Evolutionary conservation across 2,888 invertebrate species (phyloP).

Genomic region (Caenorhabditis zanzibari): DNA sequence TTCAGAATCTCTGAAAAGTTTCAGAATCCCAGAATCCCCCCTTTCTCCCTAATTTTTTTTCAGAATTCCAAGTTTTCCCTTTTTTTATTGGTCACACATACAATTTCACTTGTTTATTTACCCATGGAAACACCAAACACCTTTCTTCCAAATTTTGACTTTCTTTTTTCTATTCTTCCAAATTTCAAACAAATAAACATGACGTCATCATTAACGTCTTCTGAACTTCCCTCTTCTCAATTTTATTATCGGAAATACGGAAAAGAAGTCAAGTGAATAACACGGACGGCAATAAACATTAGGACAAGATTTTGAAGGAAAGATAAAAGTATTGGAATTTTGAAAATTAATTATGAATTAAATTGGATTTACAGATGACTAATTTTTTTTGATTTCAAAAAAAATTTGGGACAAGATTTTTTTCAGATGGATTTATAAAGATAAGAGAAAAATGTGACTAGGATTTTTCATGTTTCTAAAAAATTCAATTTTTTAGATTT

Average conservation of each 20-base stretch:
- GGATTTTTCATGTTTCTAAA: too few relatives aligned
- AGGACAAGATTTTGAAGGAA: slow-evolving; percentile 3
- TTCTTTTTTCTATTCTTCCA: neutral
- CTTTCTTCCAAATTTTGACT: neutral
- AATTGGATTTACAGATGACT: too few relatives aligned
- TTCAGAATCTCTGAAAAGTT: too few relatives aligned
- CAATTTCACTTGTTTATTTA: neutral
- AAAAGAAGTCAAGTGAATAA: slow-evolving; percentile 9
- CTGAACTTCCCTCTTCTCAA: neutral
- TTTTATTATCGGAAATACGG: slow-evolving; percentile 9
- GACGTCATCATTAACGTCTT: neutral
- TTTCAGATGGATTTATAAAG: too few relatives aligned
- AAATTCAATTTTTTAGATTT: too few relatives aligned
- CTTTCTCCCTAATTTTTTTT: too few relatives aligned
- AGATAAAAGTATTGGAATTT: neutral
- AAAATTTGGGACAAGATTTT: too few relatives aligned
- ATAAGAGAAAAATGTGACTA: too few relatives aligned
- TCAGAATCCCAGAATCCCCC: too few relatives aligned
- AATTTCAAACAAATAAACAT: neutral
- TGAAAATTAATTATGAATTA: neutral
- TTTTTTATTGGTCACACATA: too few relatives aligned
- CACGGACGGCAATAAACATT: slow-evolving; percentile 13
- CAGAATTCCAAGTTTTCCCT: too few relatives aligned
- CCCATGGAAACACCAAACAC: slow-evolving; percentile 3
- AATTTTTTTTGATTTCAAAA: too few relatives aligned